Percentiles rank a stretch among this genome's conserved stretches.
Conservation (phyloP, 2,888 invertebrate genomes). For the Salticus scenicus region DNA sequence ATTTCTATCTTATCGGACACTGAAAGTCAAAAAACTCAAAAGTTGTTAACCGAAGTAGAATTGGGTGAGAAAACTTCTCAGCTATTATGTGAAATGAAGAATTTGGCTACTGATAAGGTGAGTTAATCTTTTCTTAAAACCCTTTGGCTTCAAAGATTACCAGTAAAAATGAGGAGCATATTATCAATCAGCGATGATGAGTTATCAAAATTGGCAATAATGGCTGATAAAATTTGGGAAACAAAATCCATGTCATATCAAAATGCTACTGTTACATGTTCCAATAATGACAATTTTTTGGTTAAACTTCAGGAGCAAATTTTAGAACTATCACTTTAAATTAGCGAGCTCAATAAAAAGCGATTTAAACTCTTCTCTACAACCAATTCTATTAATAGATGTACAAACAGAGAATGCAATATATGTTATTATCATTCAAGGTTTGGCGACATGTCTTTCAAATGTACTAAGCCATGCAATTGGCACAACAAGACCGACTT, state of each 20-base stretch:
- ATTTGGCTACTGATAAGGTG: too few species aligned
- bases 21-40: slow-evolving; percentile 3
- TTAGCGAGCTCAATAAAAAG: slow-evolving; percentile 17
- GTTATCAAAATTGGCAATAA: too few species aligned
- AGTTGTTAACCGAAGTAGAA: slow-evolving; percentile 7
- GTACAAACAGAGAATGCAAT: background rate
- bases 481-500: slow-evolving; percentile 3
- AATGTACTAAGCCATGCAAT: background rate
- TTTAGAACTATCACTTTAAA: slow-evolving; percentile 20
- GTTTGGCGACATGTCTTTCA: slow-evolving; percentile 14
- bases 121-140: too few species aligned
- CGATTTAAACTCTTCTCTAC: slow-evolving; percentile 2
- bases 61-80: slow-evolving; percentile 34
- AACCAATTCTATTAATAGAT: slow-evolving; percentile 14
- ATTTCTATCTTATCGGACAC: slow-evolving; percentile 13
- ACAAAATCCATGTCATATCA: slow-evolving; percentile 3
- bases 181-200: slow-evolving; percentile 26
- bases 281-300: background rate
- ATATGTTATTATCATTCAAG: slow-evolving; percentile 16
- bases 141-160: too few species aligned
- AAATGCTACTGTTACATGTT: too few species aligned
- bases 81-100: too few species aligned
- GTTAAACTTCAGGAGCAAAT: slow-evolving; percentile 33
- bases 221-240: slow-evolving; percentile 30
- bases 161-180: slow-evolving; percentile 16